Evolutionary conservation across 2,797 vertebrate species (phyloP), one percentile per base, ranked within the genome.

Genomic region (Octomys mimax): DNA sequence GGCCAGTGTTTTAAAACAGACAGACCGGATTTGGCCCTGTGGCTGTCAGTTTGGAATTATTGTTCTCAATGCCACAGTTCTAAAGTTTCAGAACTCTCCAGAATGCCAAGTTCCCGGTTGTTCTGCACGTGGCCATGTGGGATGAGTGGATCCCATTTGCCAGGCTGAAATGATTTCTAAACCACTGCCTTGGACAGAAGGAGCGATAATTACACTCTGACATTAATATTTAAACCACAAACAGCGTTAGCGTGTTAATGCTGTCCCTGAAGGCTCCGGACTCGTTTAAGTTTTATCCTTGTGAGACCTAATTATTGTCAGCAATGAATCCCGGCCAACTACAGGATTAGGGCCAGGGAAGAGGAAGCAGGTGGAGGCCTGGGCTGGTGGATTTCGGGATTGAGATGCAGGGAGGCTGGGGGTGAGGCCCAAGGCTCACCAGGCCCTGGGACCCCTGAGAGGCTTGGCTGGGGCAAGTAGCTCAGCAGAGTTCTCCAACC

Each of bases 171-270:
- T 93, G 90, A 81, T 98, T 98, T 98, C 96, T 95, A 97, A 97
- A 93, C 81, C 46, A 1, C 77, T 96, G 95, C 92, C 91, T 98
- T 96, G 54, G 91, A 98, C 95, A 96, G 85, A 96, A 96, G 0
- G 75, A 96, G 95, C 94, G 89, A 97, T 98, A 98, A 98, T 98
- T 98, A 98, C 96, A 97, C 97, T 97, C 96, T 90, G 97, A 98
- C 98, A 98, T 98, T 98, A 98, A 98, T 98, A 98, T 98, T 98
- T 98, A 98, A 99, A 98, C 97, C 98, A 98, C 98, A 98, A 98
- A 98, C 97, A 98, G 97, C 97, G 96, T 98, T 97, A 97, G 97
- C 36, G 87, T 86, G 79, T 98, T 98, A 98, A 98, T 98, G 73
- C 98, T 0, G 0, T 98, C 98, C 98, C 98, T n/a, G 92, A 98